Evolutionary conservation across 2,797 vertebrate species (phyloP).

Genomic region (Notoglanidium macrostoma): DNA sequence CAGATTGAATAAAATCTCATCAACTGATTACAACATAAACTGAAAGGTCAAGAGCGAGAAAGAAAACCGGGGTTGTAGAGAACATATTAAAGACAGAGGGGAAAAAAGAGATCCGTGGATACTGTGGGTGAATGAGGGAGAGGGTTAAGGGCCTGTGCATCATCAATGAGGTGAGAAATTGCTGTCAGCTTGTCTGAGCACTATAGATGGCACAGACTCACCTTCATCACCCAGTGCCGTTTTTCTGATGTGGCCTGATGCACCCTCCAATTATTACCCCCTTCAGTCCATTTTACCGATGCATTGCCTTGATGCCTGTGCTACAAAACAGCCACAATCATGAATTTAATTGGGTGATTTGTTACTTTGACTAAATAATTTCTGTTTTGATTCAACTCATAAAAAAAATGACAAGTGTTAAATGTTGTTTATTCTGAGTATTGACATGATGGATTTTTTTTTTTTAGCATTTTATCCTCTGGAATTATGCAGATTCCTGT

Average conservation of each 20-base stretch:
- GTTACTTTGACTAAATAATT: constrained; percentile 13
- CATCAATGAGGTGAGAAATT: constrained; percentile 70
- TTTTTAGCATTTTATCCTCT: constrained; percentile 19
- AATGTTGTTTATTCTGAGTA: constrained; percentile 12
- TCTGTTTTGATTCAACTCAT: constrained; percentile 17
- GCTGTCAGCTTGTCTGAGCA: constrained; percentile 70
- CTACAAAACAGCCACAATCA: constrained; percentile 20
- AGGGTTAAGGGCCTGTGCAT: constrained; percentile 63
- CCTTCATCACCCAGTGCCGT: constrained; percentile 67
- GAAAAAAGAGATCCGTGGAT: constrained; percentile 29
- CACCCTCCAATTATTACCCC: constrained; percentile 62
- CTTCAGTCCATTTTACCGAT: constrained; percentile 54
- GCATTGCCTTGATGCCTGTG: constrained; percentile 42
- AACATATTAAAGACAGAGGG: constrained; percentile 22
- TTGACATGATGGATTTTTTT: background rate
- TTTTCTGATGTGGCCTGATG: constrained; percentile 63
- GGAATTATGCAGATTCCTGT: background rate
- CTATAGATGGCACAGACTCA: constrained; percentile 70
- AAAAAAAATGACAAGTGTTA: constrained; percentile 10
- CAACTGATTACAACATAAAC: constrained; percentile 2
- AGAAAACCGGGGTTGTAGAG: background rate
- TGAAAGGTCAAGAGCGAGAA: background rate
- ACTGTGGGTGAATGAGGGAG: constrained; percentile 39
- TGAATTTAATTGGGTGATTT: constrained; percentile 29
- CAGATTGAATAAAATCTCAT: constrained; percentile 5